Base-by-base conservation (phyloP, 2,797 vertebrate genomes). In the Coreius guichenoti region DNA sequence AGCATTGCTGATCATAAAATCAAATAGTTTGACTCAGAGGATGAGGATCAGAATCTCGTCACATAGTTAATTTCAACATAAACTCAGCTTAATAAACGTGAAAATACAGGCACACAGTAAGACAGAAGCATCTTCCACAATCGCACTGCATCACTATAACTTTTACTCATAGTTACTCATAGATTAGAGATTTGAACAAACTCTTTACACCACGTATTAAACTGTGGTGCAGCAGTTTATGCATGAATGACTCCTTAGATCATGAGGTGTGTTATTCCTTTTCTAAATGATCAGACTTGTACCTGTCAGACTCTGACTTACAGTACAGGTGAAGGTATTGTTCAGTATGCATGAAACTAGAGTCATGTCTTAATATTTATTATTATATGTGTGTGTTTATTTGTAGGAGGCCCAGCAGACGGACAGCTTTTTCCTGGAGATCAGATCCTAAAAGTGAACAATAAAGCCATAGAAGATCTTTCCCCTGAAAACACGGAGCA, bases 381-480 rank as follows among this genome's bases (percentile, higher is more conserved):
- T 43, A 47, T 69, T 84, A 68, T 86, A 56, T 76, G 73, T 87
- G n/a, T 88, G 83, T 90, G 63, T 87, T 84, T 84, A 63, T 63
- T 68, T 87, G 49, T 68, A 96, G 95, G 95, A 86, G 95, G 95
- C 90, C 95, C 95, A 88, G 95, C 95, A 88, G 95, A 96, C 86
- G 95, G 95, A 82, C 94, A 94, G 81, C 92, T 96, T 33, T 92
- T 93, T 91, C 97, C 96, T 0, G 97, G 97, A 1, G 98, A 99
- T 92, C 98, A 98, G 87, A 94, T 99, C 75, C 89, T 98, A 87
- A 94, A 92, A 84, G 97, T 99, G 91, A 98, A 99, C 92, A 95
- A 96, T 5, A 94, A 92, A 29, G 69, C 88, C 0, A 91, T 96
- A 26, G 96, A 97, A 7, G 94, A 96, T 63, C 2, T 97, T 86